Conservation (phyloP, 2,113 vertebrate genomes). For the Podarcis muralis region DNA sequence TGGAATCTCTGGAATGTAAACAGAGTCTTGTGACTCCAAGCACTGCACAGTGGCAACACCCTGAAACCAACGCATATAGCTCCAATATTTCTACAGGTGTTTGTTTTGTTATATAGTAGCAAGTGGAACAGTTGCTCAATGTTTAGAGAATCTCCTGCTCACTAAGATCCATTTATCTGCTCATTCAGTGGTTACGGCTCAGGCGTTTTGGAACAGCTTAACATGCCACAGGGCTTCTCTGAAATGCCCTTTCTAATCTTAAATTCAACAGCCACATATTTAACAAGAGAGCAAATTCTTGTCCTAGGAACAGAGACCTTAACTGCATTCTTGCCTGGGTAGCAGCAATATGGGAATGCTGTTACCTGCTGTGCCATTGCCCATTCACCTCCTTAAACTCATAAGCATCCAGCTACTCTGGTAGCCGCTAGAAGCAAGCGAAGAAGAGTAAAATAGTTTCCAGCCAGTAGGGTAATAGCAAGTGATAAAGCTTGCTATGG, state of each 20-base stretch:
- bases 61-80: no score
- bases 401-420: conserved; percentile 28
- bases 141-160: not conserved
- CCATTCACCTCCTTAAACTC: conserved; percentile 38
- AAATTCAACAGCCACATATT: not conserved
- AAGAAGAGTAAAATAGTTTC: conserved; percentile 26
- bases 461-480: conserved; percentile 49
- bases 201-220: conserved; percentile 21
- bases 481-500: not conserved
- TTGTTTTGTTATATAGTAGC: conserved; percentile 5
- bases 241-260: conserved; percentile 43
- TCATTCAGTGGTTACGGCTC: not conserved
- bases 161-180: not conserved
- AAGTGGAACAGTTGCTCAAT: not conserved
- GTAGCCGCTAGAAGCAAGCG: conserved; percentile 30
- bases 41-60: no score
- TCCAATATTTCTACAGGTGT: conserved; percentile 21
- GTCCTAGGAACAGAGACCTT: conserved; percentile 48
- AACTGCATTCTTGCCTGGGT: not conserved
- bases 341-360: conserved; percentile 19
- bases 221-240: conserved; percentile 32
- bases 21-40: no score
- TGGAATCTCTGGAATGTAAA: no score
- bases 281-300: conserved; percentile 58
- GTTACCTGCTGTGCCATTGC: conserved; percentile 46